Conservation (phyloP, 1,140 invertebrate genomes). For the Dermatophagoides farinae region DNA sequence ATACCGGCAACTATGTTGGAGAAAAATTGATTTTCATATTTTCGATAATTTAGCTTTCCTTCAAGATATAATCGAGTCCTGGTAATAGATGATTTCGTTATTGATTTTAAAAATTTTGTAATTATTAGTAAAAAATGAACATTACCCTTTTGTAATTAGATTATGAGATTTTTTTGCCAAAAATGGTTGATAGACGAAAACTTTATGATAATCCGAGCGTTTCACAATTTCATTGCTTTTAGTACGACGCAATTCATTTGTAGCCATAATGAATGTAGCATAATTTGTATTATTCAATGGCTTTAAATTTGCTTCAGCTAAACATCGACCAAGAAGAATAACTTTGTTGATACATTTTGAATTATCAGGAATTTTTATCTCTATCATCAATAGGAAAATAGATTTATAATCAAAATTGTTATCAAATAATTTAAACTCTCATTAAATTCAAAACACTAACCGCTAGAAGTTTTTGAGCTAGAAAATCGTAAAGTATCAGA, state of each 20-base stretch:
- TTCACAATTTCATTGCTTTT: slow-evolving; percentile 4
- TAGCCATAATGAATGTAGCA: slow-evolving; percentile 1
- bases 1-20: slow-evolving; percentile 4
- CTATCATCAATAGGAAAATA: too few species aligned
- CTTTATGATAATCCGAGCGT: slow-evolving; percentile 4
- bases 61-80: slow-evolving; percentile 2
- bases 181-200: slow-evolving; percentile 7
- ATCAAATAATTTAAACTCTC: neutral
- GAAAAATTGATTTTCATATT: slow-evolving; percentile 2
- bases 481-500: neutral
- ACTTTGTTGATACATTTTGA: slow-evolving; percentile 9
- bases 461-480: neutral
- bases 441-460: neutral
- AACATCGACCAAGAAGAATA: slow-evolving; percentile 4
- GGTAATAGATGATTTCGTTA: neutral
- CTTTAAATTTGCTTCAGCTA: neutral
- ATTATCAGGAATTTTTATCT: neutral
- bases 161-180: neutral
- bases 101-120: neutral
- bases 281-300: slow-evolving; percentile 5
- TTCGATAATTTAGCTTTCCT: slow-evolving; percentile 5
- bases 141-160: slow-evolving; percentile 5
- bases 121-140: too few species aligned
- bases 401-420: too few species aligned
- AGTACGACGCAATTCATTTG: neutral